These are phyloP conservation scores for Cryptomyrus ogoouensis DNA, from an alignment of 2,113 vertebrate species.

Conservation along the genomic window DNA sequence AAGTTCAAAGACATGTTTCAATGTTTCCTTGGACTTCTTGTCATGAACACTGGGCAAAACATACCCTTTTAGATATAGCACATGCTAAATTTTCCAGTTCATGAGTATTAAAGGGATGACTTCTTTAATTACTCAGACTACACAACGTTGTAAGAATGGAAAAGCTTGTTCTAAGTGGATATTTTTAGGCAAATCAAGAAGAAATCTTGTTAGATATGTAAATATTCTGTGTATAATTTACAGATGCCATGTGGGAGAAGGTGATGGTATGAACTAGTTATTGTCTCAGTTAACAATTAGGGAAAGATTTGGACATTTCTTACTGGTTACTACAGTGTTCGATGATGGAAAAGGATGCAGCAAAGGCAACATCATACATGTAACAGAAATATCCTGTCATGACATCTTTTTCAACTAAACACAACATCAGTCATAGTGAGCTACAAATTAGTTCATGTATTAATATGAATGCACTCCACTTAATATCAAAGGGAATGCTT, in stretches of 20 bases:
- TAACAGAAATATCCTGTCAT: not conserved
- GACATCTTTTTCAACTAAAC: not conserved
- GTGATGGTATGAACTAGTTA: not conserved
- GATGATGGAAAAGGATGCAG: not conserved
- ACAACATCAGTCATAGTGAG: not conserved
- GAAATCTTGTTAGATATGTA: not conserved
- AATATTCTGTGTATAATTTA: not conserved
- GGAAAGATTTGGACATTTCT: not conserved
- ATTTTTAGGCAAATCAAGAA: not conserved
- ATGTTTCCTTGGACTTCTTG: constrained; percentile 1
- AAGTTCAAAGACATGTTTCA: not conserved
- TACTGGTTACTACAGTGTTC: not conserved
- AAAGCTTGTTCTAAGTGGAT: not conserved
- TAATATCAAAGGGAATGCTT: not conserved
- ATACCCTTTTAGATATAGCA: not conserved
- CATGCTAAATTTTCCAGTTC: not conserved
- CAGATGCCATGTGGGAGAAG: not conserved
- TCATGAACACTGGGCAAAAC: not conserved
- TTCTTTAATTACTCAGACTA: not conserved
- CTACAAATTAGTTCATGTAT: not conserved
- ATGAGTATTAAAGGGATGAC: not conserved
- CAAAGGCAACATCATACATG: not conserved
- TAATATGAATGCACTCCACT: not conserved
- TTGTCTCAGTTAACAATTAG: not conserved
- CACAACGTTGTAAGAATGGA: not conserved